A percentile compares a stretch with the other conserved stretches of the same genome.
phyloP scores from a whole-genome alignment of 2,888 invertebrate genomes.

The Nomada fucata region DNA sequence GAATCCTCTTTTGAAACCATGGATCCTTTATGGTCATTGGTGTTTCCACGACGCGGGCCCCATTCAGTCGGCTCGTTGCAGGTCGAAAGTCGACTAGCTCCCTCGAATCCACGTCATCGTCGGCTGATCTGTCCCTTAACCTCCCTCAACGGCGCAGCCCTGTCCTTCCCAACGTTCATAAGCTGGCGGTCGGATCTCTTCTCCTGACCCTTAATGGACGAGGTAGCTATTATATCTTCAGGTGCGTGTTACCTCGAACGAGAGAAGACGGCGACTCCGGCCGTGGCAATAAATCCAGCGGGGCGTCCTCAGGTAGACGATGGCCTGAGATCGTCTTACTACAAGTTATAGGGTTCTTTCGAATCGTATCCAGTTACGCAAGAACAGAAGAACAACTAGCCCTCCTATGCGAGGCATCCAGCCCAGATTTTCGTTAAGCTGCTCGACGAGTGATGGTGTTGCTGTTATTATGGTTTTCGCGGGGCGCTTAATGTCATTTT shows the following conservation, averaged over 20 bases:
- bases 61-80: too few species aligned
- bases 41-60: background rate
- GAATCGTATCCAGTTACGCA: conserved; percentile 47
- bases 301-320: conserved; percentile 65
- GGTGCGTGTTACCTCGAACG: conserved; percentile 59
- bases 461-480: background rate
- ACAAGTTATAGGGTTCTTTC: conserved; percentile 42
- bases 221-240: conserved; percentile 64
- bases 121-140: background rate
- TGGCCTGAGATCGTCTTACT: conserved; percentile 44
- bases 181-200: conserved; percentile 40
- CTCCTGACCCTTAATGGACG: conserved; percentile 57
- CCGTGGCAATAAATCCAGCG: conserved; percentile 68
- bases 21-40: conserved; percentile 4
- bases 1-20: background rate
- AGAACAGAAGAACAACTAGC: conserved; percentile 22
- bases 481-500: background rate
- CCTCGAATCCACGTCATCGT: conserved; percentile 59
- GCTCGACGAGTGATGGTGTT: background rate
- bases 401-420: background rate
- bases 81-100: too few species aligned
- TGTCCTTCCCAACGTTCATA: conserved; percentile 1
- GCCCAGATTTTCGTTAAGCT: background rate
- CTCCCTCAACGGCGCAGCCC: background rate
- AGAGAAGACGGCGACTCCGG: conserved; percentile 47